Evolutionary conservation across 2,888 invertebrate genomes (phyloP), one percentile per base, ranked within the genome.

Genomic region (Peribatodes rhomboidaria): DNA sequence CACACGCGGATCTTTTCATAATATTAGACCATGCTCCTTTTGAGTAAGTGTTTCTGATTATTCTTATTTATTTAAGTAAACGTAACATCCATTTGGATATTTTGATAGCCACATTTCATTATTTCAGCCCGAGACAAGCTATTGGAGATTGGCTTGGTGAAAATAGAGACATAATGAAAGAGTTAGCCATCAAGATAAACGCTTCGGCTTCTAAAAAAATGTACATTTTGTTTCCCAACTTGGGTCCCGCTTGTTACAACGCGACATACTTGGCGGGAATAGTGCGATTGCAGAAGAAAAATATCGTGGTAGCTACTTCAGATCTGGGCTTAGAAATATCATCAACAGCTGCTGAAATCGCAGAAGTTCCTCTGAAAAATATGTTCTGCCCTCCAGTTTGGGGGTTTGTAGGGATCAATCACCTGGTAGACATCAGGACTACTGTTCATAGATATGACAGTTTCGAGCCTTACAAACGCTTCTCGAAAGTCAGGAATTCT

Each of bases 301-400:
- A 95, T 72, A 92, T 95, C 57, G 93, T 94, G 2, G 95, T 94
- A 6, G 90, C 94, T 9, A 94, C 95, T 46, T 92, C 94, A 1
- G 94, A 95, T 77, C 78, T 94, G 67, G 95, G 94, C 13, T 82
- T 94, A 61, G 91, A 93, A 67, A 80, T 90, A 53, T 76, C 92
- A 22, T 80, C 84, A 35, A 75, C 84, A 27, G 75, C 90, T 27
- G 88, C 94, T 11, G 85, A 93, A 77, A 84, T 89, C 53, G 87
- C 91, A 8, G 85, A 91, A 74, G 79, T 94, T 11, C 88, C 93
- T 0, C 70, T 93, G 62, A 82, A 83, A 71, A 87, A 92, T 73
- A 90, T 95, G 73, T 92, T 93, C 75, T 94, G 94, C 60, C 94
- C 95, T 9, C 95, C 95, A 33, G 95, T 95, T 6, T 95, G 95